Percentiles rank a stretch among this genome's conserved stretches.
These are phyloP conservation scores for Diabrotica undecimpunctata DNA, from an alignment of 1,140 invertebrate species.

Conservation along the genomic window DNA sequence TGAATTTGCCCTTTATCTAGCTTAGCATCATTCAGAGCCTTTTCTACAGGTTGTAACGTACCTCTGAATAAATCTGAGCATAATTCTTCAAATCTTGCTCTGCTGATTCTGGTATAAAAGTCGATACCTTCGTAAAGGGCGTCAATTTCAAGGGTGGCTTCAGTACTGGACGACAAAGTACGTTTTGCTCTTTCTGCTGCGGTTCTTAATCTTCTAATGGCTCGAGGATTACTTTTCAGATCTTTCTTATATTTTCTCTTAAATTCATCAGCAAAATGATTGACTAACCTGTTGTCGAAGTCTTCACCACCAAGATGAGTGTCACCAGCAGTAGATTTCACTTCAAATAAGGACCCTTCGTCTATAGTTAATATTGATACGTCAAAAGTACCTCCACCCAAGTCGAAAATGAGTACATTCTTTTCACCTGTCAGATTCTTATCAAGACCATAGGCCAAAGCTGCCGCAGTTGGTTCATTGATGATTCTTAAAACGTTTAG, in stretches of 20 bases:
- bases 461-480: constrained; percentile 71
- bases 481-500: constrained; percentile 55
- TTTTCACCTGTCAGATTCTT: constrained; percentile 59
- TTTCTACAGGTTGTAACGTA: constrained; percentile 55
- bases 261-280: constrained; percentile 56
- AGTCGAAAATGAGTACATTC: constrained; percentile 55
- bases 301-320: constrained; percentile 68
- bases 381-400: constrained; percentile 59
- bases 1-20: constrained; percentile 63
- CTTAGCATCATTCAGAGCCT: constrained; percentile 64
- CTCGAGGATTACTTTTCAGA: constrained; percentile 48
- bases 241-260: constrained; percentile 53
- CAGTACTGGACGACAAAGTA: constrained; percentile 52
- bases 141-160: constrained; percentile 53
- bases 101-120: constrained; percentile 53
- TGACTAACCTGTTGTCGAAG: constrained; percentile 74
- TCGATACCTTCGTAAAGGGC: constrained; percentile 51
- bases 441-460: constrained; percentile 73
- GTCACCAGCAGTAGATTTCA: constrained; percentile 59
- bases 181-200: constrained; percentile 69
- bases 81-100: constrained; percentile 59
- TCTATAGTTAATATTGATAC: constrained; percentile 71
- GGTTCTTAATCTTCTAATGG: constrained; percentile 60
- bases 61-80: constrained; percentile 53
- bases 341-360: constrained; percentile 68